Base-by-base conservation (phyloP, 2,888 invertebrate species). In the Drosophila quinaria region DNA sequence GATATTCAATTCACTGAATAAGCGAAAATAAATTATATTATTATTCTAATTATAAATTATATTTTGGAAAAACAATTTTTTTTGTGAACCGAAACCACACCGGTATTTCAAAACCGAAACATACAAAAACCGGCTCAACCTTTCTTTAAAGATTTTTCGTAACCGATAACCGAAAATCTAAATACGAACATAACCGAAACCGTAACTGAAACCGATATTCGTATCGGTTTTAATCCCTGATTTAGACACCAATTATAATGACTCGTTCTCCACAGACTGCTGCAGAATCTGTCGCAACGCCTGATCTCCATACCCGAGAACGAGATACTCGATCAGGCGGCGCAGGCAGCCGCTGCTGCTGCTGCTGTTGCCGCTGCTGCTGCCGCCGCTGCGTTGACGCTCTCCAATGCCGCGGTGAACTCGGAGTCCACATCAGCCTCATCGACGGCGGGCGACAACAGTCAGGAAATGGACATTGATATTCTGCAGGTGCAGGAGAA, bases 391-490 rank as follows among this genome's bases (percentile, higher is more conserved):
- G 80, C 91, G 1, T 71, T 92, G 35, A 88, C 92, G 8, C 69
- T 90, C 13, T 84, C 91, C 29, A 90, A 87, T 75, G 86, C 86
- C 51, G 68, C 84, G 9, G 77, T 63, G 10, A 79, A 62, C 65
- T 56, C 90, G 15, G 86, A 85, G 44, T 60, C 83, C 19, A 71
- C 67, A 46, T 74, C 87, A 65, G 77, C 87, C 42, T 82, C 91
- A 10, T 81, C 91, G 41, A 80, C 88, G 46, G 79, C 84, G 59
- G 91, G 80, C 60, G 92, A 92, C 56, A 91, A 73, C 62, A 92
- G 88, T 70, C 94, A 94, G 15, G 94, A 94, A 13, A 94, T 94
- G 82, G 94, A 94, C 63, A 94, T 94, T 25, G 94, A 94, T 78
- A 94, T 94, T 42, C 90, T 94, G 64, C 94, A 94, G 80, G 94